Evolutionary conservation across 2,888 invertebrate genomes (phyloP), one percentile per base, ranked within the genome.

Genomic region (Cheilosia pagana): DNA sequence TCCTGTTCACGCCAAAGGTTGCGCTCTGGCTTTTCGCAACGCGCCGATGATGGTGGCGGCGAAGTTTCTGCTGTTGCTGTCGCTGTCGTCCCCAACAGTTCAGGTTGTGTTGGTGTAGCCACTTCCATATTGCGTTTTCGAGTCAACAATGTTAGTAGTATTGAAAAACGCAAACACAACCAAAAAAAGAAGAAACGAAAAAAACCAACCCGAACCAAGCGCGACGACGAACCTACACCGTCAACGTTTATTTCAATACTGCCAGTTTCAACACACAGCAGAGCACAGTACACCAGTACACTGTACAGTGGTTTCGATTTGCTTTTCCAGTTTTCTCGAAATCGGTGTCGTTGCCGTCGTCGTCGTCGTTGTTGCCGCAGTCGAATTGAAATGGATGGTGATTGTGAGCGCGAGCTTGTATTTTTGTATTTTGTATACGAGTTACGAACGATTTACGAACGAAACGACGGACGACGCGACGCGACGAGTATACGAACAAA

Each of bases 1-100:
- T 91, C 91, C 50, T 89, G 88, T 39, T 89, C 91, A 67, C 91
- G 91, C 91, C 91, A 91, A 57, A 91, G 88, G 87, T 91, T 91
- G 43, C 91, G 90, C 68, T 91, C 91, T 10, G 90, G 89, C 25
- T 91, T 89, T 23, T 81, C 65, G 25, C 25, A n/a, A 14, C 86
- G 82, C 50, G 16, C 59, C 65, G 65, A 0, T 39, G 52, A 8
- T 55, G 75, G 10, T 70, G 76, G 21, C 75, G 76, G 21, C 75
- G 72, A 16, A 52, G 59, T 60, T n/a, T n/a, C n/a, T 50, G 70
- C 43, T 25, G 75, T 14, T 28, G 70, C 7, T 45, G 68, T 50
- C n/a, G n/a, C n/a, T 25, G 74, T 28, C 31, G 63, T n/a, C 55
- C 16, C n/a, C 57, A 57, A 25, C 43, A 63, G 16, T 71, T 78